Evolutionary conservation across 2,113 vertebrate genomes (phyloP).

Genomic region (Epinephelus cyanopodus): DNA sequence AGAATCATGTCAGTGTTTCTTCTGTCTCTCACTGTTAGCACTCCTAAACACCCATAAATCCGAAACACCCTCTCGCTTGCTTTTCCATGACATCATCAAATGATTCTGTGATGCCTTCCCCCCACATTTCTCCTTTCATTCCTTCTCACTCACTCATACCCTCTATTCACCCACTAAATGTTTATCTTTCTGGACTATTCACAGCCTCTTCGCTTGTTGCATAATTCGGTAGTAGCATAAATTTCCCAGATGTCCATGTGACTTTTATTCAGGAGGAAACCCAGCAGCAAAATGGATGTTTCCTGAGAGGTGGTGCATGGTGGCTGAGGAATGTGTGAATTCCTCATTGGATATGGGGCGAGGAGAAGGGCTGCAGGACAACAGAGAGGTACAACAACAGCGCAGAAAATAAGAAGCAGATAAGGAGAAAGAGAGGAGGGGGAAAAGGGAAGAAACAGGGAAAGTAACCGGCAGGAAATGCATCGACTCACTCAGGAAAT

Average conservation of each 20-base stretch:
- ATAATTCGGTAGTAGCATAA: constrained; percentile 32
- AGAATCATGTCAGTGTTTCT: constrained; percentile 34
- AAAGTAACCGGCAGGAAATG: background rate
- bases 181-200: constrained; percentile 16
- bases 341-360: constrained; percentile 48
- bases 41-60: constrained; percentile 35
- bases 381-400: constrained; percentile 3
- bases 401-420: constrained; percentile 2
- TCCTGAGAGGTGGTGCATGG: constrained; percentile 56
- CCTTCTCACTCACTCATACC: background rate
- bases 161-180: constrained; percentile 3
- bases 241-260: constrained; percentile 31
- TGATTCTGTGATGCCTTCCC: constrained; percentile 36
- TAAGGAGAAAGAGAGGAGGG: background rate
- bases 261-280: constrained; percentile 41
- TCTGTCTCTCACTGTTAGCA: constrained; percentile 15
- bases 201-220: constrained; percentile 22
- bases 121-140: background rate
- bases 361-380: constrained; percentile 7
- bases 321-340: constrained; percentile 69
- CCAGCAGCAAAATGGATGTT: constrained; percentile 52
- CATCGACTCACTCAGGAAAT: background rate
- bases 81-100: constrained; percentile 73
- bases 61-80: constrained; percentile 25
- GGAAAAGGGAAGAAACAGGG: background rate